phyloP scores from a whole-genome alignment of 2,113 vertebrate genomes.

The Physeter macrocephalus region DNA sequence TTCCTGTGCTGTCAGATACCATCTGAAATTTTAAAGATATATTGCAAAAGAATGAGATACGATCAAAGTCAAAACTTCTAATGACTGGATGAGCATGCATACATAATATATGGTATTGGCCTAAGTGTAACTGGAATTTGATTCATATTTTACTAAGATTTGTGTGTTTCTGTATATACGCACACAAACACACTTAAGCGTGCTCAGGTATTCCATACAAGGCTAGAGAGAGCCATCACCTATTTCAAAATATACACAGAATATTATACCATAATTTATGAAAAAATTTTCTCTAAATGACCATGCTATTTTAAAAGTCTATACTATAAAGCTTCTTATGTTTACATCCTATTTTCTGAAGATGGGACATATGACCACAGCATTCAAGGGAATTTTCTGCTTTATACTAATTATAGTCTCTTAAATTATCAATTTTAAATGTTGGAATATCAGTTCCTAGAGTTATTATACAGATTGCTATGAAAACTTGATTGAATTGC shows the following conservation, averaged over 20 bases:
- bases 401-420: background rate
- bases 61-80: conserved; percentile 4
- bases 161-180: background rate
- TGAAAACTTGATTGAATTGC: conserved; percentile 4
- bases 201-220: background rate
- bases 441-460: background rate
- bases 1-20: conserved; percentile 52
- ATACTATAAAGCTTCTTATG: background rate
- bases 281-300: background rate
- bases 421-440: conserved; percentile 42
- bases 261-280: background rate
- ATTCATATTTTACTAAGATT: background rate
- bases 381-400: conserved; percentile 16
- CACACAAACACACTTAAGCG: background rate
- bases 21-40: conserved; percentile 32
- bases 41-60: background rate
- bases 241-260: background rate
- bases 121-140: background rate
- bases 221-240: background rate
- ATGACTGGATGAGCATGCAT: background rate
- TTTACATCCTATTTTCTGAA: background rate
- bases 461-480: conserved; percentile 5
- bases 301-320: conserved; percentile 7
- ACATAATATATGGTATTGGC: background rate
- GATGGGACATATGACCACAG: background rate